Percentiles rank a stretch among this genome's conserved stretches.
Evolutionary conservation across 2,888 invertebrate species (phyloP).

Genomic region (Stenodera caucasica): DNA sequence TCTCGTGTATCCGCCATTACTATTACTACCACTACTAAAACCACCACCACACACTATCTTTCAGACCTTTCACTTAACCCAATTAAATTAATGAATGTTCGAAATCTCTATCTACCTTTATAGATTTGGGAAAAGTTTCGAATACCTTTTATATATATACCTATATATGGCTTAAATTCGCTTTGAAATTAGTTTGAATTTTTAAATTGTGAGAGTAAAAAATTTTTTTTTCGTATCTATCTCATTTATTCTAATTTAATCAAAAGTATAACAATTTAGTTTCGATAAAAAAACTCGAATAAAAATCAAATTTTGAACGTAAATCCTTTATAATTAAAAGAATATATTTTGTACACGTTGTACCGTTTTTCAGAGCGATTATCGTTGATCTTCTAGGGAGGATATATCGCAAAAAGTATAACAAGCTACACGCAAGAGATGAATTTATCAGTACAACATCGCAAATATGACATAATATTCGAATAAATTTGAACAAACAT

Average conservation of each 20-base stretch:
- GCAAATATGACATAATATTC: slow-evolving; percentile 17
- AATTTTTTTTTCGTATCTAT: too few relatives aligned
- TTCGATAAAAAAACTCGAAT: neutral
- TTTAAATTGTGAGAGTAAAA: slow-evolving; percentile 13
- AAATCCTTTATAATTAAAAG: neutral
- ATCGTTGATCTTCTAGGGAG: neutral
- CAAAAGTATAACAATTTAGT: neutral
- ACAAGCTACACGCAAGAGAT: slow-evolving; percentile 15
- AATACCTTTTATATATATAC: too few relatives aligned
- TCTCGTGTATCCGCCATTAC: neutral
- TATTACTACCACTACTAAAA: neutral
- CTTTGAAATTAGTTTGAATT: slow-evolving; percentile 33
- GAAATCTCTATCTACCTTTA: slow-evolving; percentile 44
- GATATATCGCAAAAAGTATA: neutral
- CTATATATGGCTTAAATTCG: slow-evolving; percentile 17
- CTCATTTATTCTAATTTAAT: neutral
- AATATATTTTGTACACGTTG: neutral
- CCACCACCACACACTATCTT: slow-evolving; percentile 32
- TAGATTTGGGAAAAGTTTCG: slow-evolving; percentile 32
- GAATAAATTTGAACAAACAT: slow-evolving; percentile 20
- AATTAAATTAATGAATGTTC: slow-evolving; percentile 50
- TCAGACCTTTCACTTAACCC: slow-evolving; percentile 48
- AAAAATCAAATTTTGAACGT: neutral
- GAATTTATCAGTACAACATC: slow-evolving; percentile 23
- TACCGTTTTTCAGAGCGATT: neutral